Percentiles rank a stretch among this genome's conserved stretches.
These are phyloP conservation scores for Rhegmatorhina hoffmannsi DNA, from an alignment of 2,113 vertebrate species.

Conservation along the genomic window DNA sequence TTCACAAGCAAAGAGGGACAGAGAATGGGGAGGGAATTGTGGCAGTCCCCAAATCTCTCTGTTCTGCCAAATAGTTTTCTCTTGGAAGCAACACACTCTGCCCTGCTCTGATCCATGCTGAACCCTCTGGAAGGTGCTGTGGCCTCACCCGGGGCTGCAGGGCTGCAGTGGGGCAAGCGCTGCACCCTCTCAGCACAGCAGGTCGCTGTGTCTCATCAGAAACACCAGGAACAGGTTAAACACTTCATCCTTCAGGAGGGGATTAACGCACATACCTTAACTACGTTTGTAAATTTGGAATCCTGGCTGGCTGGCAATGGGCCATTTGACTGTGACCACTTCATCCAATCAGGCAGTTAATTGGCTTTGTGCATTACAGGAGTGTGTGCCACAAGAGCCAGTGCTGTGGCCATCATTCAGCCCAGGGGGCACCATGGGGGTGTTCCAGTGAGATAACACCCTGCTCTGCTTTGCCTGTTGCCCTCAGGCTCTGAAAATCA, in stretches of 20 bases:
- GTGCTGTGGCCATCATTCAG: not conserved
- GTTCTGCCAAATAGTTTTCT: not conserved
- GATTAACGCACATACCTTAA: conserved; percentile 13
- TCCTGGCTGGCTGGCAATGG: not conserved
- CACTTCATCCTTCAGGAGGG: not conserved
- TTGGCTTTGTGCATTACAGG: conserved; percentile 10
- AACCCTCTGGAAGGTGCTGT: not conserved
- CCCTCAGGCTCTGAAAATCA: not conserved
- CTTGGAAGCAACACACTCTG: not conserved
- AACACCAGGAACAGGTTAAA: conserved; percentile 21
- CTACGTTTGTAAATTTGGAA: not conserved
- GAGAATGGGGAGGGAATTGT: not conserved
- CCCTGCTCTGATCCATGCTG: not conserved
- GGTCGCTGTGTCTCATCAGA: not conserved
- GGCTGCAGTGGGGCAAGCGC: not conserved
- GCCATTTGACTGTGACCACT: not conserved
- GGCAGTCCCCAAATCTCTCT: not conserved
- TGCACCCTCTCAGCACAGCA: not conserved
- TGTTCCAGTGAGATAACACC: not conserved
- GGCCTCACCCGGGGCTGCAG: accelerated
- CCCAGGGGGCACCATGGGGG: not conserved
- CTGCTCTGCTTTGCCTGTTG: not conserved
- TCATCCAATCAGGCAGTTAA: conserved; percentile 55
- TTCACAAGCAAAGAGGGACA: not conserved
- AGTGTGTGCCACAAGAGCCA: not conserved